Percentiles rank a stretch among this genome's conserved stretches.
Conservation (phyloP, 1,140 invertebrate genomes). For the Aethina tumida region DNA sequence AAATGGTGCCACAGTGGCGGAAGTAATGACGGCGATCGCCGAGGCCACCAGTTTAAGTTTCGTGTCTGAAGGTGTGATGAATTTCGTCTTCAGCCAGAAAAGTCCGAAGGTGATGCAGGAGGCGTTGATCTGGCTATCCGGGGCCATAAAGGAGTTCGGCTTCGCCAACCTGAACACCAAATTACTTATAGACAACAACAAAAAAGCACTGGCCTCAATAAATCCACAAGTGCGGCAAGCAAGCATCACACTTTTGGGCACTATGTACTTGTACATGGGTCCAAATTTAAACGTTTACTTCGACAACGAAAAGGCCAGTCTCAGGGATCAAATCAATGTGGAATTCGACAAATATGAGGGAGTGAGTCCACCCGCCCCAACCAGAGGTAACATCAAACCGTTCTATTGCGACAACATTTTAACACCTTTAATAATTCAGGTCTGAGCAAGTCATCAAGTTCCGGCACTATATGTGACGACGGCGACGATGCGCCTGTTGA, state of each 20-base stretch:
- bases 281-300: slow-evolving; percentile 65
- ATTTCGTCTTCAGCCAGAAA: slow-evolving; percentile 75
- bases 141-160: slow-evolving; percentile 77
- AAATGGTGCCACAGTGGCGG: slow-evolving; percentile 57
- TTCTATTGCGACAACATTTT: slow-evolving; percentile 1
- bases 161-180: slow-evolving; percentile 70
- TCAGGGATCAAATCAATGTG: slow-evolving; percentile 76
- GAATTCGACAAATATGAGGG: slow-evolving; percentile 77
- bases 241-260: slow-evolving; percentile 56
- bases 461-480: slow-evolving; percentile 40
- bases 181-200: slow-evolving; percentile 65
- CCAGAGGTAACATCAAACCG: slow-evolving; percentile 41
- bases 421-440: slow-evolving; percentile 12
- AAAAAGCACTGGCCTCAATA: slow-evolving; percentile 72
- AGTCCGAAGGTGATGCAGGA: slow-evolving; percentile 88
- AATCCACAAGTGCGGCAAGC: slow-evolving; percentile 73
- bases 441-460: slow-evolving; percentile 39
- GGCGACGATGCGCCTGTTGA: slow-evolving; percentile 44
- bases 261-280: slow-evolving; percentile 75
- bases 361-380: slow-evolving; percentile 59
- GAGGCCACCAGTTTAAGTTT: slow-evolving; percentile 70
- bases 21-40: slow-evolving; percentile 63
- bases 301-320: slow-evolving; percentile 75
- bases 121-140: slow-evolving; percentile 67
- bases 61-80: slow-evolving; percentile 58